Conservation (phyloP, 2,797 vertebrate genomes). For the Sebastes wilsoni region DNA sequence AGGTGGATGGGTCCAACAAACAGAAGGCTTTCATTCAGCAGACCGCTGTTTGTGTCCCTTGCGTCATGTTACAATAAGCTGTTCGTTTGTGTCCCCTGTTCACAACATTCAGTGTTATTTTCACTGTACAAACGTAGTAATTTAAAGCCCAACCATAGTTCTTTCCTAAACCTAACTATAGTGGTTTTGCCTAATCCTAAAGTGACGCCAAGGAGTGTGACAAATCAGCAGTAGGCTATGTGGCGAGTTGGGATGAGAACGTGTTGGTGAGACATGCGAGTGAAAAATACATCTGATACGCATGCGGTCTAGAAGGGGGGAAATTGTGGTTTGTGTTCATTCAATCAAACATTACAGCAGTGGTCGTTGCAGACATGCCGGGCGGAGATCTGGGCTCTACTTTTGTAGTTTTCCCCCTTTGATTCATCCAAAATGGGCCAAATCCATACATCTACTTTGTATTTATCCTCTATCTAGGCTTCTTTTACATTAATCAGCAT, state of each 20-base stretch:
- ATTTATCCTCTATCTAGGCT: background rate
- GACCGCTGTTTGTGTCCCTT: too few species aligned
- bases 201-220: too few species aligned
- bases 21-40: accelerated
- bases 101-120: too few species aligned
- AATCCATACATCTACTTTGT: background rate
- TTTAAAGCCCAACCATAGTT: too few species aligned
- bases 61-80: too few species aligned
- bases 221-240: too few species aligned
- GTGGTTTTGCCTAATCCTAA: too few species aligned
- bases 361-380: background rate
- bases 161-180: too few species aligned
- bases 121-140: too few species aligned
- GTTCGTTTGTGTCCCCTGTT: too few species aligned
- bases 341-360: background rate
- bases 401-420: background rate
- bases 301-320: background rate
- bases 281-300: background rate
- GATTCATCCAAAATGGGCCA: background rate
- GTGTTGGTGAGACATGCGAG: background rate
- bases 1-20: too few species aligned
- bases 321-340: background rate
- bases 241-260: background rate
- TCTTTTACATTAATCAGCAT: constrained; percentile 15
- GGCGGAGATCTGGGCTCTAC: background rate